Conservation (phyloP, 2,113 vertebrate genomes). For the Panthera uncia region DNA sequence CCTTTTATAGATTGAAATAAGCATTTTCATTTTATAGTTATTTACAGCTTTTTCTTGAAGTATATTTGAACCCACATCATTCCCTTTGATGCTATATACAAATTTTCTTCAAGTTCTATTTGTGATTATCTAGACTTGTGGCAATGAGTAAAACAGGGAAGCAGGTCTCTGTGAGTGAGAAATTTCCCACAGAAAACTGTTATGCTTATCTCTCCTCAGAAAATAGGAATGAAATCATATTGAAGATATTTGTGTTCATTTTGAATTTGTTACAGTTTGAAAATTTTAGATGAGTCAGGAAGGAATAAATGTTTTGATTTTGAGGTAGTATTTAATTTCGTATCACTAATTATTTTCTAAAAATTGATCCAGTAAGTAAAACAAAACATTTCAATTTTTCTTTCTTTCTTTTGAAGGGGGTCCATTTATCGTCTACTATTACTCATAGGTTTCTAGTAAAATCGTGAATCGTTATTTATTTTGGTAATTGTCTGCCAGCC, state of each 20-base stretch:
- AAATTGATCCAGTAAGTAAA: not conserved
- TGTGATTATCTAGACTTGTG: constrained; percentile 6
- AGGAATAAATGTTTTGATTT: not conserved
- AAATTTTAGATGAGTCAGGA: constrained; percentile 1
- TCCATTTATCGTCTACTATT: not conserved
- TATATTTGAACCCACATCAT: not conserved
- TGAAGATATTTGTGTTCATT: not conserved
- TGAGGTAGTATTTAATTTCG: not conserved
- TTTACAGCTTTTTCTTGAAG: constrained; percentile 45
- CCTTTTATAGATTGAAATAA: not conserved
- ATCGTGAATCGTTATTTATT: not conserved
- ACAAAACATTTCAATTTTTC: not conserved
- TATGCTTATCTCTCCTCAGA: not conserved
- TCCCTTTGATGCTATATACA: constrained; percentile 14
- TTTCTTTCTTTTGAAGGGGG: not conserved
- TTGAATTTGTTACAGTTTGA: constrained; percentile 3
- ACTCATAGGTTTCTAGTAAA: not conserved
- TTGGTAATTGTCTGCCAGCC: not conserved
- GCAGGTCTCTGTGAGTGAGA: not conserved
- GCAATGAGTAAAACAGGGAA: constrained; percentile 14
- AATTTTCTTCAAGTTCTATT: constrained; percentile 47
- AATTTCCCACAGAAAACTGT: constrained; percentile 31
- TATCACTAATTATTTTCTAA: not conserved
- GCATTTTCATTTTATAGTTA: constrained; percentile 26
- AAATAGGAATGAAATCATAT: not conserved